Evolutionary conservation across 2,113 vertebrate genomes (phyloP), one percentile per base, ranked within the genome.

Genomic region (Regulus satrapa): DNA sequence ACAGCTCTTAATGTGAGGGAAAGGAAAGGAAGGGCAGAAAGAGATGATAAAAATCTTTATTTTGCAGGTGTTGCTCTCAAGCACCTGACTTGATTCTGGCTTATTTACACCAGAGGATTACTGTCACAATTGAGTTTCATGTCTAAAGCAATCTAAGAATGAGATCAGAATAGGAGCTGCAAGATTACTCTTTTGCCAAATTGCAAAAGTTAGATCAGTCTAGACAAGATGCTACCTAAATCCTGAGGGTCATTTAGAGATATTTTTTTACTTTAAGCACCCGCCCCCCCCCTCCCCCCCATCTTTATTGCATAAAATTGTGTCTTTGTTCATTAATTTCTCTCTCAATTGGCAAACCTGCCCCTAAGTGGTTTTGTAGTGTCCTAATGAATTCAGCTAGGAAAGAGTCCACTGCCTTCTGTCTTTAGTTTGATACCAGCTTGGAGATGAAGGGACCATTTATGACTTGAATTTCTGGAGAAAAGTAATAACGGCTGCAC

Each of bases 91-190:
- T 8, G 19, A 26, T 54, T 64, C 25, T 54, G 36, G 14, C 76
- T 90, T 76, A 36, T n/a, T 76, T 49, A 61, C 29, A 66, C 15
- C 18, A 23, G 18, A 6, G 18, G 5, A 73, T 66, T 56, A 34
- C 31, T 66, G 40, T 21, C 73, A 55, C 41, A 76, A 79, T 32
- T 0, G 0, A 66, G 8, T 38, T 74, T 49, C 28, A 15, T 4
- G 3, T 61, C 52, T 82, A 73, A 71, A 67, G 9, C 36, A 59
- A 64, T 68, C 17, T 19, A 45, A 73, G 31, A 2, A 0, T n/a
- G n/a, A 82, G 31, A 79, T 26, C n/a, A 73, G 19, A 85, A 80
- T 9, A 8, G 8, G 12, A n/a, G 20, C 36, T 75, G n/a, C 8
- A 28, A 18, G 46, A 43, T 62, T 23, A 41, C 32, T 77, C 32